phyloP scores from a whole-genome alignment of 2,888 invertebrate species.

The Agrochola litura region DNA sequence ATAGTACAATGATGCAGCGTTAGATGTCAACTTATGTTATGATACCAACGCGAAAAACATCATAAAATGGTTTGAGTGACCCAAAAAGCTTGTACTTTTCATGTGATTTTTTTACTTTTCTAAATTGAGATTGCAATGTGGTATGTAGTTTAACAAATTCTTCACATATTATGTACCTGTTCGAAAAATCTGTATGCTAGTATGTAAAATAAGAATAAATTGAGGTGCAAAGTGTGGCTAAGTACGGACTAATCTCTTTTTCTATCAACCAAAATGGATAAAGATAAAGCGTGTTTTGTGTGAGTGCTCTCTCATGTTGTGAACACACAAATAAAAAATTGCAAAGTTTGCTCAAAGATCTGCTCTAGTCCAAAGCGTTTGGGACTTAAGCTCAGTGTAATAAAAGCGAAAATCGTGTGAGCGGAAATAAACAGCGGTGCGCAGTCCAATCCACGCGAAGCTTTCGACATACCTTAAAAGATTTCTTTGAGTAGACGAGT shows the following conservation, averaged over 20 bases:
- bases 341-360: slow-evolving; percentile 61
- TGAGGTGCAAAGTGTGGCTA: slow-evolving; percentile 64
- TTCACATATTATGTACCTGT: slow-evolving; percentile 16
- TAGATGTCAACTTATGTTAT: slow-evolving; percentile 22
- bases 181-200: slow-evolving; percentile 23
- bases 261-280: slow-evolving; percentile 62
- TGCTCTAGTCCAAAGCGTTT: slow-evolving; percentile 75
- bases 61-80: slow-evolving; percentile 30
- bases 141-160: slow-evolving; percentile 37
- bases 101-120: slow-evolving; percentile 36
- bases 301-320: slow-evolving; percentile 64
- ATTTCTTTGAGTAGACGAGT: slow-evolving; percentile 88
- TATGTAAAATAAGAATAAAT: slow-evolving; percentile 30
- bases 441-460: slow-evolving; percentile 80
- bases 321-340: slow-evolving; percentile 63
- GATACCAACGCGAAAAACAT: slow-evolving; percentile 34
- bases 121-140: slow-evolving; percentile 31
- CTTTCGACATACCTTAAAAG: slow-evolving; percentile 89
- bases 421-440: slow-evolving; percentile 80
- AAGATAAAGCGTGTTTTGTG: slow-evolving; percentile 67
- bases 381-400: slow-evolving; percentile 78
- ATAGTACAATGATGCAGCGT: slow-evolving; percentile 21
- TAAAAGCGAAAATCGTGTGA: slow-evolving; percentile 84
- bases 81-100: slow-evolving; percentile 44
- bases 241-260: slow-evolving; percentile 50